A percentile compares a stretch with the other conserved stretches of the same genome.
These are phyloP conservation scores for Silurus meridionalis DNA, from an alignment of 2,113 vertebrate genomes.

Conservation along the genomic window DNA sequence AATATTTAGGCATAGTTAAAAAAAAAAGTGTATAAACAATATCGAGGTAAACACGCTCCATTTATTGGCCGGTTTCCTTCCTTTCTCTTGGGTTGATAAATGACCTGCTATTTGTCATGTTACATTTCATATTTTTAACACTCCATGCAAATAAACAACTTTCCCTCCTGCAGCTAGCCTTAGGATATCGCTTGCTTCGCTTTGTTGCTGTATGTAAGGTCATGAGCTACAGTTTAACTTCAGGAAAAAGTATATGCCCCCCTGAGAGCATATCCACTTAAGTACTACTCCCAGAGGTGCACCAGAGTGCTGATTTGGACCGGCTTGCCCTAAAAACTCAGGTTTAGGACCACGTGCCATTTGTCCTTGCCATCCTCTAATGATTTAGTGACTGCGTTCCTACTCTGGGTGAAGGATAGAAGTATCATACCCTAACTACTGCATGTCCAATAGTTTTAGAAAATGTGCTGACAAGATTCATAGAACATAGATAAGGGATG, in stretches of 20 bases:
- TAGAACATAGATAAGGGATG: slow-evolving; percentile 30
- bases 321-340: not conserved
- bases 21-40: slow-evolving; percentile 31
- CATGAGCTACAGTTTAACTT: slow-evolving; percentile 46
- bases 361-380: not conserved
- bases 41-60: slow-evolving; percentile 40
- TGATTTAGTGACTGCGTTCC: not conserved
- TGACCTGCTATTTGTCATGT: slow-evolving; percentile 57
- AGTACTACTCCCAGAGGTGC: slow-evolving; percentile 15
- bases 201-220: slow-evolving; percentile 29
- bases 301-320: slow-evolving; percentile 6
- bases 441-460: slow-evolving; percentile 11
- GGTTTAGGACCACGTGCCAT: slow-evolving; percentile 6
- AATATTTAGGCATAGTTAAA: not conserved
- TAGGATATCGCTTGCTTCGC: slow-evolving; percentile 43
- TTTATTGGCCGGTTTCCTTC: slow-evolving; percentile 49
- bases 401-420: not conserved
- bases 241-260: slow-evolving; percentile 33
- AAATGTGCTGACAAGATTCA: slow-evolving; percentile 11
- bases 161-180: slow-evolving; percentile 36
- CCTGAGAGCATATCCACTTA: slow-evolving; percentile 34
- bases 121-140: slow-evolving; percentile 44
- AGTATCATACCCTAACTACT: not conserved
- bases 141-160: slow-evolving; percentile 60
- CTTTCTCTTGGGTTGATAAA: slow-evolving; percentile 50